Percentiles rank a stretch among this genome's conserved stretches.
phyloP scores from a whole-genome alignment of 2,797 vertebrate species.

The Poeciliopsis presidionis region DNA sequence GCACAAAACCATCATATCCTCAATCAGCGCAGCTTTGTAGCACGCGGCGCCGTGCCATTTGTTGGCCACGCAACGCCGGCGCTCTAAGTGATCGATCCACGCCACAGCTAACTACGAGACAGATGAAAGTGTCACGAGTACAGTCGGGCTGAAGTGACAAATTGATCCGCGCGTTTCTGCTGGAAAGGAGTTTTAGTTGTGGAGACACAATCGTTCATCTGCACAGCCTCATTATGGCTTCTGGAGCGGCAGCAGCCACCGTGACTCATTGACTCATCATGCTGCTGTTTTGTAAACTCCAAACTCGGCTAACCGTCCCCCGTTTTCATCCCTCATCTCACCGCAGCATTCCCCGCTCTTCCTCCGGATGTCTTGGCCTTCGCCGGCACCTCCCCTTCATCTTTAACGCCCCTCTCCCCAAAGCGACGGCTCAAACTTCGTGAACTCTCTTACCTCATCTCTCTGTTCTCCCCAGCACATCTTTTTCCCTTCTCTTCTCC shows the following conservation, averaged over 20 bases:
- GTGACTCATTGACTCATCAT: conserved; percentile 76
- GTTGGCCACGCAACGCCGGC: conserved; percentile 68
- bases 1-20: conserved; percentile 46
- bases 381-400: conserved; percentile 63
- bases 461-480: conserved; percentile 64
- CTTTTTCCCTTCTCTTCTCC: conserved; percentile 27
- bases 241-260: conserved; percentile 52
- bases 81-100: conserved; percentile 71
- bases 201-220: conserved; percentile 68
- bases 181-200: conserved; percentile 64
- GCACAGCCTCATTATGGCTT: conserved; percentile 69
- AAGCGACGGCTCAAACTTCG: conserved; percentile 62
- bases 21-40: conserved; percentile 49
- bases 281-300: conserved; percentile 69
- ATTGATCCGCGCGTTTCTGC: conserved; percentile 67
- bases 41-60: conserved; percentile 58
- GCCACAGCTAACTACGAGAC: conserved; percentile 75
- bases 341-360: conserved; percentile 51
- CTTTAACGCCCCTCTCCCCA: conserved; percentile 74
- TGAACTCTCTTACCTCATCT: conserved; percentile 65
- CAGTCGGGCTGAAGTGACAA: conserved; percentile 72
- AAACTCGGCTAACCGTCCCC: conserved; percentile 60
- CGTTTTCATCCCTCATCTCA: conserved; percentile 61
- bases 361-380: conserved; percentile 44
- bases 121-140: conserved; percentile 78